Evolutionary conservation across 2,113 vertebrate genomes (phyloP).

Genomic region (Gadus chalcogrammus): DNA sequence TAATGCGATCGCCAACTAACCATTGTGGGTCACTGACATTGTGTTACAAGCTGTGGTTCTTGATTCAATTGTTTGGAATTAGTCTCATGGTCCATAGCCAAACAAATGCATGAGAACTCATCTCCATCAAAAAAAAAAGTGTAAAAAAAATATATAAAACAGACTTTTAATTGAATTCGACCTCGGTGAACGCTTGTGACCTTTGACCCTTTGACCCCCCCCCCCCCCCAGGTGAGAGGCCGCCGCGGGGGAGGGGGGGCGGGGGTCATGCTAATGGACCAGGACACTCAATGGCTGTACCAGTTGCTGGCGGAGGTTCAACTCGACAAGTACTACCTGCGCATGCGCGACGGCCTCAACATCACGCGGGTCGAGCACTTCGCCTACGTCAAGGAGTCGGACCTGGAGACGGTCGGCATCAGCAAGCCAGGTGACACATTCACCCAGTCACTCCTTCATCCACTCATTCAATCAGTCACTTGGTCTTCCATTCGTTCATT

Average conservation of each 20-base stretch:
- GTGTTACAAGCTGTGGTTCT: no score
- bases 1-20: no score
- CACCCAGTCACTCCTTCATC: no score
- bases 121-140: no score
- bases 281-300: conserved; percentile 79
- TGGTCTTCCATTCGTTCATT: no score
- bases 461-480: no score
- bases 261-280: conserved; percentile 74
- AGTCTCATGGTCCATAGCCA: no score
- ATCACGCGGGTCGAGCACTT: conserved; percentile 84
- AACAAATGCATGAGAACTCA: no score
- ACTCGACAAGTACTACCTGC: conserved; percentile 82
- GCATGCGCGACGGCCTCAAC: conserved; percentile 81
- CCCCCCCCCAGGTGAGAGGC: conserved; percentile 3
- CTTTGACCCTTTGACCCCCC: conserved; percentile 9
- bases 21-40: no score
- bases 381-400: conserved; percentile 78
- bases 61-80: no score
- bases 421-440: conserved; percentile 78
- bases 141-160: no score
- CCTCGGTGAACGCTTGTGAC: background rate
- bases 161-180: no score
- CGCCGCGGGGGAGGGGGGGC: conserved; percentile 23
- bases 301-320: conserved; percentile 79
- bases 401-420: conserved; percentile 84